A percentile compares a stretch with the other conserved stretches of the same genome.
These are phyloP conservation scores for Ptilonorhynchus violaceus DNA, from an alignment of 2,113 vertebrate genomes.

Conservation along the genomic window DNA sequence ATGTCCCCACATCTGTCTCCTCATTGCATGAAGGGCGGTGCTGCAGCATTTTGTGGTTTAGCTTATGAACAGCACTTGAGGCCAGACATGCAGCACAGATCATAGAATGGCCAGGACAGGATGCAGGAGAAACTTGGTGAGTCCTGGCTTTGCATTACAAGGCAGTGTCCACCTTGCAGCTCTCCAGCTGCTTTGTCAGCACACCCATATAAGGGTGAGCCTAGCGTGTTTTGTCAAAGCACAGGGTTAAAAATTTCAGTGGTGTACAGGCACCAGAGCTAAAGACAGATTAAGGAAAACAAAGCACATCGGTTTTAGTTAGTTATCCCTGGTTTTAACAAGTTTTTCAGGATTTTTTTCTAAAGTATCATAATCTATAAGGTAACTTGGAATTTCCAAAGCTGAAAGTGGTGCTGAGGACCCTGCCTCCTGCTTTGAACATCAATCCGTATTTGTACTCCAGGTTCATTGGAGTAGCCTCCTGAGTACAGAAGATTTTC, in stretches of 20 bases:
- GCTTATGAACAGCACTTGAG: not conserved
- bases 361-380: not conserved
- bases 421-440: not conserved
- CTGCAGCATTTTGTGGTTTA: not conserved
- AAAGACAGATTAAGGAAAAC: not conserved
- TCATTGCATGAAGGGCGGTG: accelerated
- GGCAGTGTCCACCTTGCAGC: accelerated
- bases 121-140: not conserved
- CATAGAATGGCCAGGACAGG: not conserved
- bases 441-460: accelerated
- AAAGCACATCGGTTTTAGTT: not conserved
- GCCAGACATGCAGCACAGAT: not conserved
- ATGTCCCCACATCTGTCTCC: not conserved
- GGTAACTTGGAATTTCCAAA: not conserved
- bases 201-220: not conserved
- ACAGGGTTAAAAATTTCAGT: not conserved
- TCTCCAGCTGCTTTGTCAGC: not conserved
- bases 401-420: not conserved
- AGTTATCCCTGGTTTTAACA: not conserved
- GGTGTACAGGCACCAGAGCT: not conserved
- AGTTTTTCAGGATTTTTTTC: not conserved
- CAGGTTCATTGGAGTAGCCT: not conserved
- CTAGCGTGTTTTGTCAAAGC: not conserved
- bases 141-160: not conserved
- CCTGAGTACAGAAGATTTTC: not conserved